Conservation (phyloP, 2,888 invertebrate genomes). For the Aspidiotus destructor region DNA sequence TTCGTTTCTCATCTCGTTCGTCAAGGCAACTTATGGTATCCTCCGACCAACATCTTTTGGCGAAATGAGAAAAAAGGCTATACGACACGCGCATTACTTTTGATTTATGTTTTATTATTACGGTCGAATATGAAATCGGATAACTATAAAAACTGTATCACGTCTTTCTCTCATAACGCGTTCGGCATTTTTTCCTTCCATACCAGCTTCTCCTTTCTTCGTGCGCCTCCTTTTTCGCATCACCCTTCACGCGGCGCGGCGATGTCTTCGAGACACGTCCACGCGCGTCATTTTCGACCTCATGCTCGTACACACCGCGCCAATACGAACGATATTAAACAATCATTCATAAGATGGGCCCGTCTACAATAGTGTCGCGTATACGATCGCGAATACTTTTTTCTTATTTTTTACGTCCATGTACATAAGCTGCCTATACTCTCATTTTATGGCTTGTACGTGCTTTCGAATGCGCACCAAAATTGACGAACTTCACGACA, state of each 20-base stretch:
- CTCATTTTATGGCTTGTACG: no score
- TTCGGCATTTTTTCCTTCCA: background rate
- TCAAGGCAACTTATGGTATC: no score
- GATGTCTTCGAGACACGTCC: background rate
- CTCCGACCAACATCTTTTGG: no score
- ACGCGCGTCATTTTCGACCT: conserved; percentile 30
- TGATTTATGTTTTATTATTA: conserved; percentile 30
- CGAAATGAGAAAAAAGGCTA: conserved; percentile 4
- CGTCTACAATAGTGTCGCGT: no score
- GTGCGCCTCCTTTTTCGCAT: conserved; percentile 17
- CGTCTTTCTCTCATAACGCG: conserved; percentile 14
- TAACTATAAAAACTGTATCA: conserved; percentile 32
- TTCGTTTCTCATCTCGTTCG: no score
- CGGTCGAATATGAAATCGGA: conserved; percentile 32
- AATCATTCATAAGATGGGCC: background rate
- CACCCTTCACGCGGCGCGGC: background rate
- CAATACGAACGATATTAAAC: conserved; percentile 20
- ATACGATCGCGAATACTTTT: no score
- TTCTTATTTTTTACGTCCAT: no score
- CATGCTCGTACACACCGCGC: background rate
- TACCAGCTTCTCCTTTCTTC: background rate
- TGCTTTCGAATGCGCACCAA: no score
- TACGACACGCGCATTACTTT: conserved; percentile 26
- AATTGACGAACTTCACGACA: no score
- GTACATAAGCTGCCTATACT: no score